These are phyloP conservation scores for Mobula birostris DNA, from an alignment of 2,113 vertebrate genomes.

Conservation along the genomic window DNA sequence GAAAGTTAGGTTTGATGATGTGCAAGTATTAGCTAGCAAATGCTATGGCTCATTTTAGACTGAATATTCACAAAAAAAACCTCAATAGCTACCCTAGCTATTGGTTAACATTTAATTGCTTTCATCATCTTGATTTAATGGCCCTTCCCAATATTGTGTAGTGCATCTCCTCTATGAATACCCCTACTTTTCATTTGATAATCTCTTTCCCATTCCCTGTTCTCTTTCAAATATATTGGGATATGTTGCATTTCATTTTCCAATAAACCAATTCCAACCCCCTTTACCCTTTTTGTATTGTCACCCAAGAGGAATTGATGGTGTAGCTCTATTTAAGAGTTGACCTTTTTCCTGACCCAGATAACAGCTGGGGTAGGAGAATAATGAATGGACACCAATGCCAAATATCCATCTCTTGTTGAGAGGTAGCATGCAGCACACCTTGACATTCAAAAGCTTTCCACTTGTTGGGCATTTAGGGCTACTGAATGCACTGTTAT, in stretches of 20 bases:
- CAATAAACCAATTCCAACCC: too few relatives aligned
- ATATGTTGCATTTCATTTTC: neutral
- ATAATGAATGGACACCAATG: neutral
- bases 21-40: neutral
- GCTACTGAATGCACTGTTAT: neutral
- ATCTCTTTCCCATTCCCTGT: neutral
- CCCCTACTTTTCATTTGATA: neutral
- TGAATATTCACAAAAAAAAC: neutral
- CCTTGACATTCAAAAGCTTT: neutral
- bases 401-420: neutral
- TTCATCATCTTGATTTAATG: neutral
- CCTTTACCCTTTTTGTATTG: neutral
- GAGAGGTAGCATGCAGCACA: neutral
- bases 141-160: neutral
- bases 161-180: neutral
- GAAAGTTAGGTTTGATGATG: constrained; percentile 3
- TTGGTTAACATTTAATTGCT: neutral
- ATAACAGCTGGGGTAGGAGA: too few relatives aligned
- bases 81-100: neutral
- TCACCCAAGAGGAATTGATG: neutral
- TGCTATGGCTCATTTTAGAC: neutral
- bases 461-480: neutral
- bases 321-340: neutral
- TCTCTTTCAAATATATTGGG: neutral
- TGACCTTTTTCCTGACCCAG: neutral